Evolutionary conservation across 2,888 invertebrate genomes (phyloP).

Genomic region (Halictus ligatus): DNA sequence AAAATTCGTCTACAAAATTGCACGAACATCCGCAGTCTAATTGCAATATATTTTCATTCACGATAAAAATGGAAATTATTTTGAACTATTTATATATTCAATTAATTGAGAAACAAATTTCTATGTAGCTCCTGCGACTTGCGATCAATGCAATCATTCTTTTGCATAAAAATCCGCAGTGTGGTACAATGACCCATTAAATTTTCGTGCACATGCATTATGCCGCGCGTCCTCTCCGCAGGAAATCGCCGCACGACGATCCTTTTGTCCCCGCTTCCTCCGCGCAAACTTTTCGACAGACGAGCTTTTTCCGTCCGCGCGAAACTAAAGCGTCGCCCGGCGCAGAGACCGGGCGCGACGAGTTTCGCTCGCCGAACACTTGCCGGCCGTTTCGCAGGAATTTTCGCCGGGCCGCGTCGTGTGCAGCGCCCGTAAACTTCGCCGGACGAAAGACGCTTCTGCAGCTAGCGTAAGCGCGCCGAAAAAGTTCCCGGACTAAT

Average conservation of each 20-base stretch:
- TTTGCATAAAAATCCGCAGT: neutral
- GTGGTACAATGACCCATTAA: neutral
- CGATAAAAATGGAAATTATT: no score
- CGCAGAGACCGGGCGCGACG: conserved; percentile 18
- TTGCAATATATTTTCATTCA: no score
- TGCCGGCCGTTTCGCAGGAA: conserved; percentile 34
- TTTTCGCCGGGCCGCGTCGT: conserved; percentile 33
- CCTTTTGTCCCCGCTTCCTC: conserved; percentile 27
- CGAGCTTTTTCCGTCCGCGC: conserved; percentile 54
- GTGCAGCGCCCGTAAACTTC: conserved; percentile 50
- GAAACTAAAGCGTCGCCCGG: conserved; percentile 33
- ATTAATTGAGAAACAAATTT: no score
- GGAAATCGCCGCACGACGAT: conserved; percentile 32
- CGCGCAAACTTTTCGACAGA: conserved; percentile 49
- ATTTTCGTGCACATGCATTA: neutral
- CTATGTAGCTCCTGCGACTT: no score
- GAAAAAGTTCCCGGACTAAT: conserved; percentile 53
- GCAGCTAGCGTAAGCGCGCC: conserved; percentile 40
- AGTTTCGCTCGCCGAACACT: conserved; percentile 41
- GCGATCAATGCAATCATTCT: no score
- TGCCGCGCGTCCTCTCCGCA: neutral
- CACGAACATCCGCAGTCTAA: no score
- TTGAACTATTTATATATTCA: no score
- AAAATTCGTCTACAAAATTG: no score
- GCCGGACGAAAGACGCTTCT: conserved; percentile 7